These are phyloP conservation scores for Atractosteus spatula DNA, from an alignment of 2,113 vertebrate species.

Conservation along the genomic window DNA sequence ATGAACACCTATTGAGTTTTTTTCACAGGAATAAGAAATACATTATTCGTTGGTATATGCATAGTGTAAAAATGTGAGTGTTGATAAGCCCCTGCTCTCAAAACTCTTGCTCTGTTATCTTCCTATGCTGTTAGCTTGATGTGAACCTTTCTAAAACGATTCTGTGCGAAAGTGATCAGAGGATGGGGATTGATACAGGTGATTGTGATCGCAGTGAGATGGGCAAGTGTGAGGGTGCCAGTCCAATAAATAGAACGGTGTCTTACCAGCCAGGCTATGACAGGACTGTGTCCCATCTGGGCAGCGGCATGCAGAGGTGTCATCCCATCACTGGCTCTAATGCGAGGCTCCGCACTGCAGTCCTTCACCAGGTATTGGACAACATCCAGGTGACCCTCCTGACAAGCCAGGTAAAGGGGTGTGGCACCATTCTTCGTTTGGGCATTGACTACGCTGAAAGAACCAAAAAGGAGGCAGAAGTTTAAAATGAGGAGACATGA, in stretches of 20 bases:
- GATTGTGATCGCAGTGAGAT: too few species aligned
- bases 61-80: too few species aligned
- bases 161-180: too few species aligned
- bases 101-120: too few species aligned
- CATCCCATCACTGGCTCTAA: constrained; percentile 88
- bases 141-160: too few species aligned
- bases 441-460: constrained; percentile 80
- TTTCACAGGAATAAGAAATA: too few species aligned
- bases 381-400: constrained; percentile 95
- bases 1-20: too few species aligned
- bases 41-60: too few species aligned
- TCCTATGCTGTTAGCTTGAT: too few species aligned
- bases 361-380: constrained; percentile 92
- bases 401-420: constrained; percentile 95
- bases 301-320: constrained; percentile 89
- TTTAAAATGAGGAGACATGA: background rate
- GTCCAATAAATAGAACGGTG: too few species aligned
- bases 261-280: constrained; percentile 95
- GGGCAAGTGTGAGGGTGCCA: background rate
- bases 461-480: constrained; percentile 20
- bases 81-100: too few species aligned
- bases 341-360: constrained; percentile 80
- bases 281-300: constrained; percentile 93
- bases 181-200: too few species aligned
- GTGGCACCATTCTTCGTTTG: constrained; percentile 98